Evolutionary conservation across 2,888 invertebrate species (phyloP).

Genomic region (Hanleya hanleyi): DNA sequence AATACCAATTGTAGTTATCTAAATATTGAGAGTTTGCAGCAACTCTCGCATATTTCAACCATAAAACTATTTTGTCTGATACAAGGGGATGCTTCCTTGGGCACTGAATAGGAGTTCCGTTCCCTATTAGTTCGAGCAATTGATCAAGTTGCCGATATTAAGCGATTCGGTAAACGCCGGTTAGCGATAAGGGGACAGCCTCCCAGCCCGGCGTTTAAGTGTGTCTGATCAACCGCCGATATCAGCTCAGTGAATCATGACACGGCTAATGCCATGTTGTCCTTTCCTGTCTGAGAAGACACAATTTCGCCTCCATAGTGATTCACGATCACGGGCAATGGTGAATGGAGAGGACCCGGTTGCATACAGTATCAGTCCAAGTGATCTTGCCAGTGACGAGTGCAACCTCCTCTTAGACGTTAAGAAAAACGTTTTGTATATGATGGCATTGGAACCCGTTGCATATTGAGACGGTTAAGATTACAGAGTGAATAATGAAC

Average conservation of each 20-base stretch:
- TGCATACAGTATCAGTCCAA: too few relatives aligned
- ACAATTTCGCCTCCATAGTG: too few relatives aligned
- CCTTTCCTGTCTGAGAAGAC: too few relatives aligned
- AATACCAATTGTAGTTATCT: neutral
- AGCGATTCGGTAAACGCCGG: slow-evolving; percentile 5
- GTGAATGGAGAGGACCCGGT: too few relatives aligned
- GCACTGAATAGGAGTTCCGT: neutral
- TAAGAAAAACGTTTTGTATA: too few relatives aligned
- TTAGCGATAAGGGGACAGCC: neutral
- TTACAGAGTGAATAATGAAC: too few relatives aligned
- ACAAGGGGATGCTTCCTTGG: neutral
- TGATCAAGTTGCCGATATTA: slow-evolving; percentile 1
- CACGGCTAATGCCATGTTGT: neutral
- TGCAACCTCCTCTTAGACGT: too few relatives aligned
- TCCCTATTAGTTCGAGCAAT: neutral
- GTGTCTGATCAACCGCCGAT: neutral
- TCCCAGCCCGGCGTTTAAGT: neutral
- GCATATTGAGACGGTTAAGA: too few relatives aligned
- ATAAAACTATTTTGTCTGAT: slow-evolving; percentile 3
- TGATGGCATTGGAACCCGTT: too few relatives aligned
- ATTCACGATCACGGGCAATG: too few relatives aligned
- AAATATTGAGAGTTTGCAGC: neutral
- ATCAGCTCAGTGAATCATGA: neutral
- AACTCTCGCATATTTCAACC: neutral
- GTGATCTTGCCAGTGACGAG: too few relatives aligned